Evolutionary conservation across 2,888 invertebrate species (phyloP), one percentile per base, ranked within the genome.

Genomic region (Teinopalpus imperialis): DNA sequence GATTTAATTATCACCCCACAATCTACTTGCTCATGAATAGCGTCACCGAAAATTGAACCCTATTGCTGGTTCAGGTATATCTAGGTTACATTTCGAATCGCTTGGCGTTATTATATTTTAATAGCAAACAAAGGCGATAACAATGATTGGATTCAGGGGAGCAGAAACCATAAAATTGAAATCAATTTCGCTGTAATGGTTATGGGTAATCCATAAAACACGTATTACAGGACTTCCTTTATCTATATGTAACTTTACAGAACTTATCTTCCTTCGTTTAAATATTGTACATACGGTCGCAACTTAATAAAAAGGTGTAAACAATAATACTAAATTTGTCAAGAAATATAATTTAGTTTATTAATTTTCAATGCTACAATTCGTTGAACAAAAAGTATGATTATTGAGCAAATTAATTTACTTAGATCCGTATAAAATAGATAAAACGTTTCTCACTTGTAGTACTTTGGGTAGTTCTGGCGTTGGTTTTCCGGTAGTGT

Each of bases 121-220:
- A 85, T 77, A 73, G 76, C 80, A 74, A 65, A 78, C 75, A 71
- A 64, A 68, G 71, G 73, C 86, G 85, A 87, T 87, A 87, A 80
- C 81, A 80, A 74, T 86, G 82, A 87, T 87, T 87, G 87, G 83
- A 83, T 86, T 83, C 86, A 78, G 77, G 80, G 70, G 75, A 83
- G 77, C 82, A 82, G 76, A 85, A 81, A 83, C 83, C 82, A 85
- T 88, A 86, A 88, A 88, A 86, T 83, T 79, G 75, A 86, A 87
- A 88, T 88, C 83, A 87, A 87, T 86, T 87, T 86, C 74, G 74
- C 72, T 71, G 76, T 83, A 85, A 86, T 81, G 87, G 81, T 81
- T 85, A 86, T 81, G 64, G 81, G 66, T 61, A 45, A 40, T 45
- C 39, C 45, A 45, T 85, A 81, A 86, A 85, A 82, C 70, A 74